phyloP scores from a whole-genome alignment of 2,888 invertebrate genomes.

The Drosophila seclusa region DNA sequence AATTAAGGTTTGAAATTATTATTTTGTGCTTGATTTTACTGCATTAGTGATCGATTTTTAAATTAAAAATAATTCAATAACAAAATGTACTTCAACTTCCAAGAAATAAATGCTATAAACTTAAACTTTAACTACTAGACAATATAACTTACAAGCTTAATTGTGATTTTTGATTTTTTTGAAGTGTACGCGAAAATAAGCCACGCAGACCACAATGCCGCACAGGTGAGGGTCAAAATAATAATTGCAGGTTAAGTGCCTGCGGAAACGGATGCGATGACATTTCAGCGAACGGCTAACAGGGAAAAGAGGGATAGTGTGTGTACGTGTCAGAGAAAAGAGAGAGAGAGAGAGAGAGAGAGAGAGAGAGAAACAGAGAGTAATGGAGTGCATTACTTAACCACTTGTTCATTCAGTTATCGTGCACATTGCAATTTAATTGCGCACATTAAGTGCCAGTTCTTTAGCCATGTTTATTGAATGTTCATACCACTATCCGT shows the following conservation, averaged over 20 bases:
- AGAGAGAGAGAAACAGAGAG: neutral
- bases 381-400: neutral
- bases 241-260: constrained; percentile 55
- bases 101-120: neutral
- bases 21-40: neutral
- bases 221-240: constrained; percentile 30
- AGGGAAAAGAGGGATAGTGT: neutral
- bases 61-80: neutral
- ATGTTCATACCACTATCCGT: constrained; percentile 9
- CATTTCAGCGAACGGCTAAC: constrained; percentile 14
- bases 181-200: constrained; percentile 21
- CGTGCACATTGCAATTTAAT: constrained; percentile 74
- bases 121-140: neutral
- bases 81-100: neutral
- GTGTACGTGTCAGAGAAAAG: too few relatives aligned
- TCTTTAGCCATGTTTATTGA: constrained; percentile 32
- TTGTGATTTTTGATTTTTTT: neutral
- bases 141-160: neutral
- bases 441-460: constrained; percentile 69
- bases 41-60: neutral
- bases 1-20: neutral
- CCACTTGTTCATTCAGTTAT: constrained; percentile 47
- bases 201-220: constrained; percentile 10
- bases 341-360: neutral
- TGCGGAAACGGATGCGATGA: constrained; percentile 42